Base-by-base conservation (phyloP, 2,888 invertebrate species). In the Aspidapion aeneum region DNA sequence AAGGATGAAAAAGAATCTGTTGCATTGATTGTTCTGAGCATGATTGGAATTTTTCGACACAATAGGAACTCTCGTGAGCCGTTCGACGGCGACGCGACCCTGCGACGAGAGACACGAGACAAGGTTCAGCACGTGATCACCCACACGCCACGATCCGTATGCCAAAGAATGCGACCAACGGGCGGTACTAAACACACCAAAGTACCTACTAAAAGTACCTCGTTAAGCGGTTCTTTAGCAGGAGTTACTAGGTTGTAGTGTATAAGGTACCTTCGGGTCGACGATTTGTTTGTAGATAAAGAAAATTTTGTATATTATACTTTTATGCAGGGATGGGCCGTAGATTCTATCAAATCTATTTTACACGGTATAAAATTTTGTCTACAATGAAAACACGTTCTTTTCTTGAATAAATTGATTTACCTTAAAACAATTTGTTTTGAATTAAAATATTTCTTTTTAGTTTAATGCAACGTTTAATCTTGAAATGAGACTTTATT, bases 41-140 rank as follows among this genome's bases (percentile, higher is more conserved):
- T 35, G 5, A 12, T 35, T 12, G 35, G 35, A 35, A 35, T 35
- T 35, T 35, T 35, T 35, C 35, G 35, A 35, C 35, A 35, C 35
- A 35, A 35, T 35, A 35, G 35, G 35, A 35, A 12, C 35, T 35
- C 35, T 35, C 35, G 35, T 35, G 35, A n/a, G n/a, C 35, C 5
- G 35, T 35, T 35, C 35, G 12, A 35, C 3, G 12, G 3, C 35
- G 12, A 35, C 3, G 12, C 35, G 35, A 35, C 35, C 35, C 35
- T 35, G 35, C 35, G 35, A 35, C 35, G 35, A 35, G 35, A 35
- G 35, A 35, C 35, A 35, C 35, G 35, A 35, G 35, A 35, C 35
- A 35, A 35, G 35, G 35, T 35, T 35, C 60, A 64, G 62, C 64
- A 66, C 66, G 64, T 66, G 66, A 66, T 66, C 66, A 64, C 66